Percentiles rank a stretch among this genome's conserved stretches.
Conservation (phyloP, 2,797 vertebrate genomes). For the Numenius phaeopus region DNA sequence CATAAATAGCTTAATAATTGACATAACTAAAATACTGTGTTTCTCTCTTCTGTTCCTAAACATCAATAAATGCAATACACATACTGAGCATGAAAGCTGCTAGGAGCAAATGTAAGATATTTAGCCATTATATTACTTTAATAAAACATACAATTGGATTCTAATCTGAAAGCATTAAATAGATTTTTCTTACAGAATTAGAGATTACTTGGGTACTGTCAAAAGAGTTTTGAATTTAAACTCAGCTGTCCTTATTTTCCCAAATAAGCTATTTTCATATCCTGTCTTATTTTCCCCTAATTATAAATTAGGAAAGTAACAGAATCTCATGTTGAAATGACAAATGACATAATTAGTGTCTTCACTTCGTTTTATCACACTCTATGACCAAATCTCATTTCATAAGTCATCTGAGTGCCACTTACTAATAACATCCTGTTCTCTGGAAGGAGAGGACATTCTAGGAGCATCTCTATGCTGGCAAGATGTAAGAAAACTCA, state of each 20-base stretch:
- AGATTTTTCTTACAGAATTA: no score
- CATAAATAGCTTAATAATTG: not conserved
- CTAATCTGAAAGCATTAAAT: not conserved
- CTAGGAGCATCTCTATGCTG: not conserved
- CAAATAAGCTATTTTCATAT: not conserved
- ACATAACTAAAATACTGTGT: accelerated
- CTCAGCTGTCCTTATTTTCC: not conserved
- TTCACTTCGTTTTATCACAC: not conserved
- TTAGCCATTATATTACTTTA: not conserved
- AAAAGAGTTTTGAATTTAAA: not conserved
- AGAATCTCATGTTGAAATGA: not conserved
- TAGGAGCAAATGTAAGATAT: not conserved
- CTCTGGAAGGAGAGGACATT: not conserved
- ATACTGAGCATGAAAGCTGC: not conserved
- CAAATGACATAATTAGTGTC: not conserved
- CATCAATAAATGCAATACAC: not conserved
- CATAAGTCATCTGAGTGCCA: not conserved
- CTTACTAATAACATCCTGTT: not conserved
- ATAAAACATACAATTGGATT: not conserved
- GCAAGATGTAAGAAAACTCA: not conserved
- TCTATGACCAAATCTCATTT: not conserved
- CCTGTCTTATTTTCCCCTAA: not conserved
- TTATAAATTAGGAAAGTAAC: not conserved
- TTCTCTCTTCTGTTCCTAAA: not conserved
- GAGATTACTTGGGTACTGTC: not conserved